Evolutionary conservation across 2,888 invertebrate genomes (phyloP).

Genomic region (Gymnosoma rotundatum): DNA sequence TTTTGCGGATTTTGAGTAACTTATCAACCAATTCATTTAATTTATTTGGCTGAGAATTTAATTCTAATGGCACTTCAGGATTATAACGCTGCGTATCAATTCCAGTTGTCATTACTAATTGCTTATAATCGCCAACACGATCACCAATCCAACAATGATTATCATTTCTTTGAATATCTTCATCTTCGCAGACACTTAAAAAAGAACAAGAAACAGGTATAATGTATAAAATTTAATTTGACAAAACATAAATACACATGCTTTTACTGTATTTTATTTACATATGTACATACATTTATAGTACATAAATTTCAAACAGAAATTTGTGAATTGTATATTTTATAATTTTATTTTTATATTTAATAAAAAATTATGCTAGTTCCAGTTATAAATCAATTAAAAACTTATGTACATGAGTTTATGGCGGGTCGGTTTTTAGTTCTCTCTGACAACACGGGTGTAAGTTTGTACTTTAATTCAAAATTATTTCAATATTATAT

Average conservation of each 20-base stretch:
- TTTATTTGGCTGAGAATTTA: constrained; percentile 77
- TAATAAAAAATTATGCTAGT: constrained; percentile 64
- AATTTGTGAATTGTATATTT: neutral
- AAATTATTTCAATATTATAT: neutral
- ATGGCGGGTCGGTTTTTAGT: constrained; percentile 44
- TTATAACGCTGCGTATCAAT: constrained; percentile 81
- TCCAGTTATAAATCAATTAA: constrained; percentile 46
- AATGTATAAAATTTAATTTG: neutral
- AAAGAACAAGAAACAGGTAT: neutral
- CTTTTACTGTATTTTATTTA: neutral
- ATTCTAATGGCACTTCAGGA: constrained; percentile 81
- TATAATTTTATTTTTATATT: neutral
- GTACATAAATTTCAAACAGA: neutral
- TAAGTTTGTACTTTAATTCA: constrained; percentile 37
- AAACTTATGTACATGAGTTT: constrained; percentile 50
- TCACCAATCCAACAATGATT: constrained; percentile 82
- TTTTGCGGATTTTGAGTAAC: constrained; percentile 81
- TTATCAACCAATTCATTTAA: constrained; percentile 81
- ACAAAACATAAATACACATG: too few species aligned
- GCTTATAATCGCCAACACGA: constrained; percentile 81
- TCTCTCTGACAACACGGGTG: constrained; percentile 32
- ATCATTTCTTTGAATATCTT: constrained; percentile 79
- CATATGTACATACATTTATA: neutral
- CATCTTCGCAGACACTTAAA: constrained; percentile 80
- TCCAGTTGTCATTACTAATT: constrained; percentile 79